phyloP scores from a whole-genome alignment of 2,797 vertebrate species.

The Sebastes steindachneri region DNA sequence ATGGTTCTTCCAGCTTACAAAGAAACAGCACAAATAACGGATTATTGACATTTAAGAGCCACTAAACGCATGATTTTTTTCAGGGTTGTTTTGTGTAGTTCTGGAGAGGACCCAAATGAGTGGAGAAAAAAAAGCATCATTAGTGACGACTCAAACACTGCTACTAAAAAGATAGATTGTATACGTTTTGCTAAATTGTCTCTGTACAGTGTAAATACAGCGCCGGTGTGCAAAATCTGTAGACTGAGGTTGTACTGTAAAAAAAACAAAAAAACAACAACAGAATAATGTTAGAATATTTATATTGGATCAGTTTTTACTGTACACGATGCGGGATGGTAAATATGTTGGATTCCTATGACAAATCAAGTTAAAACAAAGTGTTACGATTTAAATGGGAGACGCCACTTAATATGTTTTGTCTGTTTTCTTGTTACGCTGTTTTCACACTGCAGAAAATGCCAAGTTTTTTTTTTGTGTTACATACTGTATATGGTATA shows the following conservation, averaged over 20 bases:
- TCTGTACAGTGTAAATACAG: constrained; percentile 83
- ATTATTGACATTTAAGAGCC: constrained; percentile 32
- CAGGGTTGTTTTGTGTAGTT: constrained; percentile 28
- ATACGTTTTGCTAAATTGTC: constrained; percentile 65
- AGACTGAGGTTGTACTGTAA: constrained; percentile 57
- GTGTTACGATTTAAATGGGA: constrained; percentile 62
- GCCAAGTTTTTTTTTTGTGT: constrained; percentile 36
- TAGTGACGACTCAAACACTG: constrained; percentile 40
- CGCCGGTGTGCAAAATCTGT: constrained; percentile 59
- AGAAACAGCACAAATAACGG: constrained; percentile 65
- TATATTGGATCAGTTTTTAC: constrained; percentile 76
- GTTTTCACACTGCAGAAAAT: constrained; percentile 47
- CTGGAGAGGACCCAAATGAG: constrained; percentile 20
- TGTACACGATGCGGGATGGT: constrained; percentile 24
- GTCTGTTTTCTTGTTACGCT: constrained; percentile 30
- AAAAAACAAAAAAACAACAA: neutral
- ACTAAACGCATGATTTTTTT: constrained; percentile 57
- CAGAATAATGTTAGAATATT: constrained; percentile 69
- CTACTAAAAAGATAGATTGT: constrained; percentile 63
- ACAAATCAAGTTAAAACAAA: constrained; percentile 53
- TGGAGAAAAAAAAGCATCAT: constrained; percentile 32
- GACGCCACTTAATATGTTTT: constrained; percentile 54
- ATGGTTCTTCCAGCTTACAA: constrained; percentile 61
- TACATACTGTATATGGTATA: constrained; percentile 17
- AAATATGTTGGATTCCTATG: constrained; percentile 39